Evolutionary conservation across 2,113 vertebrate species (phyloP), one percentile per base, ranked within the genome.

Genomic region (Osmerus eperlanus): DNA sequence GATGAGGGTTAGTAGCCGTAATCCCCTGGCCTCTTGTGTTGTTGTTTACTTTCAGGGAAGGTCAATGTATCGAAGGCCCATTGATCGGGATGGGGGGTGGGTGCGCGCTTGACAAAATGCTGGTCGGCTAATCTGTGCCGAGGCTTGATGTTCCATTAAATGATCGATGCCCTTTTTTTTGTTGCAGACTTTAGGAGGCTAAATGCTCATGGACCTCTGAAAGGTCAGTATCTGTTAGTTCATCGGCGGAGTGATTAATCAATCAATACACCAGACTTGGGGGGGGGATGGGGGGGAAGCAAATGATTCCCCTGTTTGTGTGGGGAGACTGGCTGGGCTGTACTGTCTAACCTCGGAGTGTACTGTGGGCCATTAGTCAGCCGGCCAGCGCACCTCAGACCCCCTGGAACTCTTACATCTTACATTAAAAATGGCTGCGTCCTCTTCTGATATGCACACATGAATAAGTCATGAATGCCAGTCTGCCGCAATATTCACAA

Each of bases 151-250:
- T 95, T 94, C 95, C 95, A 96, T 97, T 96, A 96, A 96, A 91
- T 94, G 94, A 96, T 98, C 94, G 87, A 97, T 94, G 91, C 32
- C 82, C 86, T 4, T 94, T 93, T 93, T 92, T 92, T 92, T 87
- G 91, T 93, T 91, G 16, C 74, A 66, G 61, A 77, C 81, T 78
- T 72, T 47, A 72, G 72, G 76, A 89, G 87, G 84, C 91, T 93
- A 92, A 93, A 93, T 91, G 94, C 90, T 94, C 81, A 88, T 91
- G 90, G 91, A 93, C 91, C 92, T 92, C 89, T 85, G 91, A 90
- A 91, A 93, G 93, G 94, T 98, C 96, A 96, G 93, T 94, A 94
- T 94, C 94, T 95, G 95, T 96, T 97, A 96, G 95, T 94, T 95
- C 93, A 96, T 95, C 91, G 94, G 92, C 92, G 89, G 93, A 97